A percentile compares a stretch with the other conserved stretches of the same genome.
phyloP scores from a whole-genome alignment of 2,888 invertebrate species.

The Leptura quadrifasciata region DNA sequence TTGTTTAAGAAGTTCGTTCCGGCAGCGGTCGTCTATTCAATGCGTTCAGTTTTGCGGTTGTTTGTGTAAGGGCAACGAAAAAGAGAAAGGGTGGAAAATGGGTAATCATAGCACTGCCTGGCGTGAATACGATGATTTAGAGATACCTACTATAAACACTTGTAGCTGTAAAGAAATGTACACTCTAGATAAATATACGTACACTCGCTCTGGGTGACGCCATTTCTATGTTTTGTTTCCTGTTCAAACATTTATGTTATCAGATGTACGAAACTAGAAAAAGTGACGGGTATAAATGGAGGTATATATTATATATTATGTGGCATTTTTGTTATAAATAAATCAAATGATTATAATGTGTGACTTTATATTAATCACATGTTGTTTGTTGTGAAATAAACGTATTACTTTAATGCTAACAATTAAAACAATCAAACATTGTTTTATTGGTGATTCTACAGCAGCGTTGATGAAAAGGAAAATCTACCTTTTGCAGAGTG shows the following conservation, averaged over 20 bases:
- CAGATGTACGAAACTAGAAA: slow-evolving; percentile 31
- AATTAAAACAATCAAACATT: too few species aligned
- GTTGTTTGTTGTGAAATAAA: too few species aligned
- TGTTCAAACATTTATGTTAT: slow-evolving; percentile 32
- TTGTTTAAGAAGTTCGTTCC: slow-evolving; percentile 26
- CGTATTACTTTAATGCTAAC: too few species aligned
- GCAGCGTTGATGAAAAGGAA: too few species aligned
- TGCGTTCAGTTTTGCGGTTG: slow-evolving; percentile 38
- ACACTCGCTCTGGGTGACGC: slow-evolving; percentile 2
- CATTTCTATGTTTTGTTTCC: slow-evolving; percentile 5
- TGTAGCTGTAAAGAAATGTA: slow-evolving; percentile 36
- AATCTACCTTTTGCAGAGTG: too few species aligned
- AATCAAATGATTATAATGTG: background rate
- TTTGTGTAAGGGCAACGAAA: slow-evolving; percentile 42
- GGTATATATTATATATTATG: background rate
- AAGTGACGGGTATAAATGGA: slow-evolving; percentile 14
- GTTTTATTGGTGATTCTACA: too few species aligned
- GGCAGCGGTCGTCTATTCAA: slow-evolving; percentile 22
- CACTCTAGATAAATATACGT: slow-evolving; percentile 9
- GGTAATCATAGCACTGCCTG: slow-evolving; percentile 48
- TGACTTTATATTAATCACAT: too few species aligned
- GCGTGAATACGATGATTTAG: slow-evolving; percentile 50
- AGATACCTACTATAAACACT: slow-evolving; percentile 47
- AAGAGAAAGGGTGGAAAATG: slow-evolving; percentile 48
- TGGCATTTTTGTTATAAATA: slow-evolving; percentile 9